Evolutionary conservation across 2,888 invertebrate species (phyloP).

Genomic region (Merodon equestris): DNA sequence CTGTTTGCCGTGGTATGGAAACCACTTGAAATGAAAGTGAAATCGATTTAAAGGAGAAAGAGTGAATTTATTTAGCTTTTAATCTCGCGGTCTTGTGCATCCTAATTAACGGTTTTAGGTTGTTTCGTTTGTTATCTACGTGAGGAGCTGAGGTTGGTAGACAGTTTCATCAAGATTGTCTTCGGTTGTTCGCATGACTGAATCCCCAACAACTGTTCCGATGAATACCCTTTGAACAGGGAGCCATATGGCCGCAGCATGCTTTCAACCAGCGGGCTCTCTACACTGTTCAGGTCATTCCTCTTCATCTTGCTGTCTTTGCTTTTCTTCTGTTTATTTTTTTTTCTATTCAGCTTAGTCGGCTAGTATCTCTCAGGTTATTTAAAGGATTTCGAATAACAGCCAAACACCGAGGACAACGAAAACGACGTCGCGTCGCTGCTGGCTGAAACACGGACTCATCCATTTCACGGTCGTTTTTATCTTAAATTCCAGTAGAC

Average conservation of each 20-base stretch:
- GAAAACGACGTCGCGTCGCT: neutral
- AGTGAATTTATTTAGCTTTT: conserved; percentile 56
- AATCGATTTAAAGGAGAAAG: conserved; percentile 53
- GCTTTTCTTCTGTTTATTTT: neutral
- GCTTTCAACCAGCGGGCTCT: too few species aligned
- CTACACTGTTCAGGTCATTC: too few species aligned
- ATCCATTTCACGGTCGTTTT: conserved; percentile 67
- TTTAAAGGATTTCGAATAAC: conserved; percentile 41
- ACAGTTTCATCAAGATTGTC: conserved; percentile 21
- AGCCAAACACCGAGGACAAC: conserved; percentile 24
- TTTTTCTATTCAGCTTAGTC: conserved; percentile 1
- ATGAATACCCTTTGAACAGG: conserved; percentile 42
- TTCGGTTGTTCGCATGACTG: conserved; percentile 31
- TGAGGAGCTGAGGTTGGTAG: conserved; percentile 10
- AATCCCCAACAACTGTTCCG: conserved; percentile 21
- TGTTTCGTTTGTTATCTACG: conserved; percentile 37
- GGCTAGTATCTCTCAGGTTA: conserved; percentile 25
- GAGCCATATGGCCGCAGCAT: too few species aligned
- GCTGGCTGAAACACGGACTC: conserved; percentile 36
- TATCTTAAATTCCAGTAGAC: conserved; percentile 66
- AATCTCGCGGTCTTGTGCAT: conserved; percentile 36
- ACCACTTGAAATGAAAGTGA: conserved; percentile 10
- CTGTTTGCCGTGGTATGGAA: neutral
- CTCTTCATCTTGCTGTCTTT: too few species aligned
- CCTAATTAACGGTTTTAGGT: conserved; percentile 57